Evolutionary conservation across 2,888 invertebrate species (phyloP), one percentile per base, ranked within the genome.

Genomic region (Acrobasis consociella): DNA sequence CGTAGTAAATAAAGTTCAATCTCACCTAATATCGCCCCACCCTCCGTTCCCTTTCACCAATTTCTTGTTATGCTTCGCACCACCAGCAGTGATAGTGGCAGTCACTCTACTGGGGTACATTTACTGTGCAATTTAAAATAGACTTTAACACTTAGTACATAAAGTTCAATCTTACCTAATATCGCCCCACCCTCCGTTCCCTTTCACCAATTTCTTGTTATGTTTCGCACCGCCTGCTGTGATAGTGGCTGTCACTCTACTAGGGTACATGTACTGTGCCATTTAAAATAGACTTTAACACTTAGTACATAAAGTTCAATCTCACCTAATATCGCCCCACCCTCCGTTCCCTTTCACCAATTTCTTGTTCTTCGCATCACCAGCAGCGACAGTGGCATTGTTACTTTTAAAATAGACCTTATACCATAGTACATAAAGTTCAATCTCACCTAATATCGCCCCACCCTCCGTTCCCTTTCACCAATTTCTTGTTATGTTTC

Each of bases 131-230:
- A 22, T 22, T 22, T 22, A 22, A 2, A 22, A 22, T 22, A 22
- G 22, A 22, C 22, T 3, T 22, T 22, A 22, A n/a, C n/a, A n/a
- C n/a, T n/a, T 22, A 79, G 72, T 31, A 37, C 16, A 37, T 60
- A 42, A 42, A 13, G 42, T 42, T 46, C 8, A 10, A 7, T 51
- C 76, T 74, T 52, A 92, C 93, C 93, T 86, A 11, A 93, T 82
- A 80, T 99, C 99, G 9, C 98, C 99, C 99, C 99, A 99, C 0
- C 99, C 99, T 0, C 99, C 99, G 80, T 99, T 99, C 0, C 97
- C 97, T 82, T 97, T 97, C 9, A 95, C 94, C 5, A 97, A 87
- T 75, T 96, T 96, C 71, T 91, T 91, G 83, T 99, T 99, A 37
- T 97, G 97, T 82, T 97, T 98, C 5, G 96, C 94, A 9, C 97